These are phyloP conservation scores for Rhinatrema bivittatum DNA, from an alignment of 2,797 vertebrate species.

Conservation along the genomic window DNA sequence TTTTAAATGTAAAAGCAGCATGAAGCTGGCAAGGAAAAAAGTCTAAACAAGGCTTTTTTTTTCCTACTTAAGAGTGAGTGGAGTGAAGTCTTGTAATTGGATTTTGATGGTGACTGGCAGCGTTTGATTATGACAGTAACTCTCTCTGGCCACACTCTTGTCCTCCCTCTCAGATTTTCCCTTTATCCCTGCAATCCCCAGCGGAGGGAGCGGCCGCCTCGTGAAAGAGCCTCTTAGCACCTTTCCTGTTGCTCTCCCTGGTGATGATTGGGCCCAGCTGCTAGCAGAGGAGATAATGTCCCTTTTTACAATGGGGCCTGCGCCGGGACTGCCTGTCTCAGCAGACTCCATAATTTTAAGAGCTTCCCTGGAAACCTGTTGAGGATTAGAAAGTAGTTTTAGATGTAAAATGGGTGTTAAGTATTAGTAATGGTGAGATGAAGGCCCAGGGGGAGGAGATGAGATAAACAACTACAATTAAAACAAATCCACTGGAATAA, in stretches of 20 bases:
- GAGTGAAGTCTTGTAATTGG: conserved; percentile 55
- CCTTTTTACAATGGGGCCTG: conserved; percentile 72
- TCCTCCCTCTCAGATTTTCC: conserved; percentile 35
- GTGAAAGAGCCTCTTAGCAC: conserved; percentile 90
- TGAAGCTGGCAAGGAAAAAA: conserved; percentile 33
- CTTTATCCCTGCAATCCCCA: conserved; percentile 25
- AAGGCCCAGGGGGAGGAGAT: conserved; percentile 57
- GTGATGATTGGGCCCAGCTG: conserved; percentile 73
- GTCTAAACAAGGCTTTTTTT: conserved; percentile 48
- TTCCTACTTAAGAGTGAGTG: conserved; percentile 44
- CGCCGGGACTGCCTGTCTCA: conserved; percentile 58
- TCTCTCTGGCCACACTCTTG: conserved; percentile 56
- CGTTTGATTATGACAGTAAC: conserved; percentile 57
- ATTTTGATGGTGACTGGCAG: conserved; percentile 64
- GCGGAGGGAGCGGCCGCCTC: conserved; percentile 65
- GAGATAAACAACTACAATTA: conserved; percentile 72
- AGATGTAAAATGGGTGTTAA: conserved; percentile 73
- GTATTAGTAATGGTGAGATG: conserved; percentile 69
- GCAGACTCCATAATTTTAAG: conserved; percentile 58
- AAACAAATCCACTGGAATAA: conserved; percentile 67
- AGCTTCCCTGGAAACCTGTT: conserved; percentile 65
- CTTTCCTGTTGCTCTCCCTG: conserved; percentile 75
- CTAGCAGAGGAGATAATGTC: conserved; percentile 68
- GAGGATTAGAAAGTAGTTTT: conserved; percentile 66
- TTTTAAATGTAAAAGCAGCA: conserved; percentile 33